phyloP scores from a whole-genome alignment of 1,140 invertebrate genomes.

The Panagrolaimus sp. region DNA sequence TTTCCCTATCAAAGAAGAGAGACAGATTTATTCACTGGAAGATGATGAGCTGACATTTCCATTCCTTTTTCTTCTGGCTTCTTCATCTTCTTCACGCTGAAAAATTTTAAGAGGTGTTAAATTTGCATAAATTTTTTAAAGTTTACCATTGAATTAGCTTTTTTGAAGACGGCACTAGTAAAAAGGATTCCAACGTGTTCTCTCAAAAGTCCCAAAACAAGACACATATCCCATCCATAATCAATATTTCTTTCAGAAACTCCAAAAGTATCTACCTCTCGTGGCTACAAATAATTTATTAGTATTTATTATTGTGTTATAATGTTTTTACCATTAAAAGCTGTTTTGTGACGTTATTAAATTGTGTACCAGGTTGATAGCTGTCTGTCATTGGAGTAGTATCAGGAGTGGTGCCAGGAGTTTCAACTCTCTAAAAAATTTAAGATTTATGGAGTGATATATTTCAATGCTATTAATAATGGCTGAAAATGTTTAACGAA shows the following conservation, averaged over 20 bases:
- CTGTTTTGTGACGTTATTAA: too few species aligned
- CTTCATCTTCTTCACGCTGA: not conserved
- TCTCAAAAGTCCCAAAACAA: not conserved
- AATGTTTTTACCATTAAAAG: too few species aligned
- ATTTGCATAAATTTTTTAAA: not conserved
- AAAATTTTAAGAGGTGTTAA: not conserved
- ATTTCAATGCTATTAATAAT: too few species aligned
- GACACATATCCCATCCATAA: not conserved
- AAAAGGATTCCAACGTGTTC: not conserved
- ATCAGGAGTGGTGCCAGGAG: too few species aligned
- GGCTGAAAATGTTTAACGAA: too few species aligned
- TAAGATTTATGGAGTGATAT: too few species aligned
- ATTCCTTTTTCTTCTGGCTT: not conserved
- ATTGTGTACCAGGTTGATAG: too few species aligned
- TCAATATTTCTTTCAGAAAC: not conserved
- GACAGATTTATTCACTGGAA: not conserved
- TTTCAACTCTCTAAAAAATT: too few species aligned
- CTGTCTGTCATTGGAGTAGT: too few species aligned
- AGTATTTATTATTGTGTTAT: too few species aligned
- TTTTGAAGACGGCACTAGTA: conserved; percentile 3
- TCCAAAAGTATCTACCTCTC: not conserved
- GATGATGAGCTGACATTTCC: not conserved
- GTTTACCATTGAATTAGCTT: not conserved
- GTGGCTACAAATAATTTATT: not conserved
- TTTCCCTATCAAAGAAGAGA: too few species aligned